These are phyloP conservation scores for Laticauda laticaudata DNA, from an alignment of 2,113 vertebrate species.

Conservation along the genomic window DNA sequence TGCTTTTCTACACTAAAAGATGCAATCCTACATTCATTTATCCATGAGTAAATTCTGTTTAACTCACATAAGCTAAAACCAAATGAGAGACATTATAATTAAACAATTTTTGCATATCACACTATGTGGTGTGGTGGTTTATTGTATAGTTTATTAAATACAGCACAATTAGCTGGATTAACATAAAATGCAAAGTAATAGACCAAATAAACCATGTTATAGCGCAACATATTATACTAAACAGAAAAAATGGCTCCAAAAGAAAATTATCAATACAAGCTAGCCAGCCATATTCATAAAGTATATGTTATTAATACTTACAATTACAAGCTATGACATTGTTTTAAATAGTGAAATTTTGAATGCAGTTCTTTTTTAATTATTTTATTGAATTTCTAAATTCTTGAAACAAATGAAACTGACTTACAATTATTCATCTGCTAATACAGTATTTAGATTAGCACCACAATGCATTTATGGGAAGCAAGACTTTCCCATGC, in stretches of 20 bases:
- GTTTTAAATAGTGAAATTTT: not conserved
- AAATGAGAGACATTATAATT: not conserved
- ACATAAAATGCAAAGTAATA: not conserved
- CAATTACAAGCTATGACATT: not conserved
- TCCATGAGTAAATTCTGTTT: not conserved
- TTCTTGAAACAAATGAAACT: not conserved
- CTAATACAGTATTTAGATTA: not conserved
- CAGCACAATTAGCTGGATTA: not conserved
- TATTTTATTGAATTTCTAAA: not conserved
- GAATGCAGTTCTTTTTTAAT: not conserved
- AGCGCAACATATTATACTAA: not conserved
- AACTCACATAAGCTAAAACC: not conserved
- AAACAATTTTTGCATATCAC: not conserved
- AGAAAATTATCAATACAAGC: not conserved
- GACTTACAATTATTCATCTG: not conserved
- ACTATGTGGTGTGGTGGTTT: not conserved
- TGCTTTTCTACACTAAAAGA: not conserved
- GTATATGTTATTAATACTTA: not conserved
- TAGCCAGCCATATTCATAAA: not conserved
- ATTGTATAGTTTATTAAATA: not conserved
- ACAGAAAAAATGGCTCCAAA: not conserved
- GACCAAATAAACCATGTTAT: not conserved
- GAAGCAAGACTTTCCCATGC: not conserved
- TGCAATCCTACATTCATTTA: not conserved
- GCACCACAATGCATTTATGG: not conserved